Evolutionary conservation across 2,888 invertebrate genomes (phyloP).

Genomic region (Theodoxus fluviatilis): DNA sequence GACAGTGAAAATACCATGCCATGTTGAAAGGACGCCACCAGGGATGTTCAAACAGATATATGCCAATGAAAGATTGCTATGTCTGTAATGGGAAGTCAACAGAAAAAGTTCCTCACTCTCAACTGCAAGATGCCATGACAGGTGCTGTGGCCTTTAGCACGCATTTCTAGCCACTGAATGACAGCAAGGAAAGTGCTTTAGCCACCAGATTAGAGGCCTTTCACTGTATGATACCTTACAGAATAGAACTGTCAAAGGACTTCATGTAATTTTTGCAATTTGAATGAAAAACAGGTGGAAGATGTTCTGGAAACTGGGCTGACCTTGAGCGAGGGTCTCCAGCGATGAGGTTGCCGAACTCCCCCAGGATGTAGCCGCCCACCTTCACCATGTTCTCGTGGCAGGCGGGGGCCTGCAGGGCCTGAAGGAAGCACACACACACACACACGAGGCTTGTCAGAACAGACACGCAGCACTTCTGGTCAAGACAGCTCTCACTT

Average conservation of each 20-base stretch:
- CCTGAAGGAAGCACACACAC: slow-evolving; percentile 68
- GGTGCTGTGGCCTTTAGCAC: too few species aligned
- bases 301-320: background rate
- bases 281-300: too few species aligned
- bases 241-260: too few species aligned
- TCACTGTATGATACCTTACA: too few species aligned
- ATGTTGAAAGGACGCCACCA: too few species aligned
- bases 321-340: slow-evolving; percentile 89
- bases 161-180: too few species aligned
- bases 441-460: background rate
- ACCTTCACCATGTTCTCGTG: slow-evolving; percentile 99
- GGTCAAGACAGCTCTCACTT: background rate
- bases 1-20: too few species aligned
- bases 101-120: background rate
- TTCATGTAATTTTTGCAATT: too few species aligned
- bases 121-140: too few species aligned
- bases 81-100: background rate
- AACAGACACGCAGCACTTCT: background rate
- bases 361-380: slow-evolving; percentile 97
- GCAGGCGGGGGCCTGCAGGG: slow-evolving; percentile 97
- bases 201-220: too few species aligned
- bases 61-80: background rate
- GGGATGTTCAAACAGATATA: too few species aligned
- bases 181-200: too few species aligned
- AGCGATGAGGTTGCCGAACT: slow-evolving; percentile 99